Conservation (phyloP, 2,113 vertebrate species). For the Lasiurus cinereus region DNA sequence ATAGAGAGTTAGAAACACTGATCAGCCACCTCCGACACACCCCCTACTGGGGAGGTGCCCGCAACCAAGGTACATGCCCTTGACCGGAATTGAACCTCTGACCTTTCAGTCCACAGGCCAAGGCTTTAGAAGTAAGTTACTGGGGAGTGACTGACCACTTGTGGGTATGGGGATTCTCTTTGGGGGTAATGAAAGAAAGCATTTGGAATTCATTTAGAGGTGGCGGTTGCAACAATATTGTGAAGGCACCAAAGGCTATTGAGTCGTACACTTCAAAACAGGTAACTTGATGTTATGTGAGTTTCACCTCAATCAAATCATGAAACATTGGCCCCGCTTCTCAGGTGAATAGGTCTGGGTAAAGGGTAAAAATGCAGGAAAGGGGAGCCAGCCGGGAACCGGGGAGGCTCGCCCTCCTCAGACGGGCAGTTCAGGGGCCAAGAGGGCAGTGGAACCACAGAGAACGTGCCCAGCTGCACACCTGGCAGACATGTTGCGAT, state of each 20-base stretch:
- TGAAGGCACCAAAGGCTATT: not conserved
- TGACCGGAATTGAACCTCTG: too few species aligned
- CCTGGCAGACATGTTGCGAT: accelerated
- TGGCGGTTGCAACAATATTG: accelerated
- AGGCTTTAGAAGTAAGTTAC: too few species aligned
- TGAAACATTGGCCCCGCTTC: not conserved
- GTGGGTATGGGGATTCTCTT: not conserved
- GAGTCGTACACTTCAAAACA: not conserved
- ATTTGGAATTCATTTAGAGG: not conserved
- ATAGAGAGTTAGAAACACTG: too few species aligned
- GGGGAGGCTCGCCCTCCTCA: not conserved
- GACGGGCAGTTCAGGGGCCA: not conserved
- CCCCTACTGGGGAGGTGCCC: too few species aligned
- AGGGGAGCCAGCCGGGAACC: not conserved
- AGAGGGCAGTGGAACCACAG: too few species aligned
- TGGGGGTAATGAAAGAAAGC: not conserved
- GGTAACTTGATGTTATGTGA: not conserved
- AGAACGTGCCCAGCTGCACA: accelerated
- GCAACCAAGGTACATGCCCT: too few species aligned
- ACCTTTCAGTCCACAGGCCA: too few species aligned
- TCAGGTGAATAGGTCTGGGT: slow-evolving; percentile 14
- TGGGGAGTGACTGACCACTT: not conserved
- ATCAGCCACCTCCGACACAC: too few species aligned
- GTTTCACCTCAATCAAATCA: not conserved
- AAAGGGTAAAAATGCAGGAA: not conserved